Percentiles rank a stretch among this genome's conserved stretches.
Evolutionary conservation across 2,888 invertebrate species (phyloP).

Genomic region (Drosophila planitibia): DNA sequence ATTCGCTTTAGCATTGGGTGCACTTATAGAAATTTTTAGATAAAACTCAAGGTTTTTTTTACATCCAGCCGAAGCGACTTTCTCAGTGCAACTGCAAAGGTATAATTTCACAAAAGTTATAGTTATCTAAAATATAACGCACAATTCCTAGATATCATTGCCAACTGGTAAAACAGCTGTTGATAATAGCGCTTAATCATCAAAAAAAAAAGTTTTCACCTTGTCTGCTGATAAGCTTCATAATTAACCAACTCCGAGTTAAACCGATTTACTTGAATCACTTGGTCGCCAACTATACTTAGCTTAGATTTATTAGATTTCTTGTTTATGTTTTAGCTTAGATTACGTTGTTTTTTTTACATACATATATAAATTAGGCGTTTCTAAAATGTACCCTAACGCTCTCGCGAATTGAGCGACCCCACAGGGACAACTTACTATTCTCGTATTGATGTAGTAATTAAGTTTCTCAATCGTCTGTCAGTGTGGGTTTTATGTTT

Average conservation of each 20-base stretch:
- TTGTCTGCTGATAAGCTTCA: not conserved
- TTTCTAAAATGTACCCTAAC: slow-evolving; percentile 61
- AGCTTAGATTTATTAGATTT: slow-evolving; percentile 73
- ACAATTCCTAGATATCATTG: not conserved
- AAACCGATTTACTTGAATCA: slow-evolving; percentile 28
- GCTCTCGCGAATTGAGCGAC: slow-evolving; percentile 56
- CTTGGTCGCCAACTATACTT: slow-evolving; percentile 53
- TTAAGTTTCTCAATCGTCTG: slow-evolving; percentile 31
- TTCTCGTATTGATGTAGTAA: slow-evolving; percentile 32
- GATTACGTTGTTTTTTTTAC: slow-evolving; percentile 48
- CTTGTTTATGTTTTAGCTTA: slow-evolving; percentile 63
- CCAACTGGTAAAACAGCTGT: not conserved
- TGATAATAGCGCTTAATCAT: not conserved
- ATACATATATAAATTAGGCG: slow-evolving; percentile 73
- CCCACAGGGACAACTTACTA: slow-evolving; percentile 15
- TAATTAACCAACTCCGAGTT: not conserved
- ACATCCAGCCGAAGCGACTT: not conserved
- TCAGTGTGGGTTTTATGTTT: slow-evolving; percentile 10
- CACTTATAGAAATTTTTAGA: not conserved
- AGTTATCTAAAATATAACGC: not conserved
- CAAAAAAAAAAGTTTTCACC: too few species aligned
- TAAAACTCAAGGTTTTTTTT: not conserved
- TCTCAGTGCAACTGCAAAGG: not conserved
- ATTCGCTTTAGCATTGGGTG: slow-evolving; percentile 18
- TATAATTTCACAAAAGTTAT: not conserved